Evolutionary conservation across 2,113 vertebrate species (phyloP).

Genomic region (Thalassarche chlororhynchos): DNA sequence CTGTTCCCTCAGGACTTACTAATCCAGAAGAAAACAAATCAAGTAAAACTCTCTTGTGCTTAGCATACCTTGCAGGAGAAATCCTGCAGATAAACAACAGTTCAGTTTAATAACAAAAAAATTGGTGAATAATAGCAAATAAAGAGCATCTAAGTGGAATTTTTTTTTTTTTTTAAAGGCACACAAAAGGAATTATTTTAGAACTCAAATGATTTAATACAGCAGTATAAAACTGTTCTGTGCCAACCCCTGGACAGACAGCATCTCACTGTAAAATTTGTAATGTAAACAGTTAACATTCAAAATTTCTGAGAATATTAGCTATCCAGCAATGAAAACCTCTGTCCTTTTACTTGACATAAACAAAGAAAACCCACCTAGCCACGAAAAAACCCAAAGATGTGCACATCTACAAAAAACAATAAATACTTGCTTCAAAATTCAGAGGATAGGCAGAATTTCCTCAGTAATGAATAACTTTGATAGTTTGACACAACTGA

Average conservation of each 20-base stretch:
- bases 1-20: not conserved
- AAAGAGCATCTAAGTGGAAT: not conserved
- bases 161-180: not conserved
- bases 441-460: not conserved
- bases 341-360: not conserved
- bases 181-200: not conserved
- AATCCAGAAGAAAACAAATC: not conserved
- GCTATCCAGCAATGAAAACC: not conserved
- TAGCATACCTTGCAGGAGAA: not conserved
- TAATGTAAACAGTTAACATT: not conserved
- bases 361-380: not conserved
- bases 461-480: not conserved
- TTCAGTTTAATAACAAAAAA: not conserved
- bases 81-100: not conserved
- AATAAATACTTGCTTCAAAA: not conserved
- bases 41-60: not conserved
- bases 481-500: not conserved
- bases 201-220: not conserved
- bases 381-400: not conserved
- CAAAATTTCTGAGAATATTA: not conserved
- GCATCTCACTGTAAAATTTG: not conserved
- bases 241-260: not conserved
- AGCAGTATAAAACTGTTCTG: not conserved
- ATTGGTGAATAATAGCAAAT: not conserved
- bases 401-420: not conserved